These are phyloP conservation scores for Tokudaia tokunoshimensis DNA, from an alignment of 2,797 vertebrate genomes.

Conservation along the genomic window DNA sequence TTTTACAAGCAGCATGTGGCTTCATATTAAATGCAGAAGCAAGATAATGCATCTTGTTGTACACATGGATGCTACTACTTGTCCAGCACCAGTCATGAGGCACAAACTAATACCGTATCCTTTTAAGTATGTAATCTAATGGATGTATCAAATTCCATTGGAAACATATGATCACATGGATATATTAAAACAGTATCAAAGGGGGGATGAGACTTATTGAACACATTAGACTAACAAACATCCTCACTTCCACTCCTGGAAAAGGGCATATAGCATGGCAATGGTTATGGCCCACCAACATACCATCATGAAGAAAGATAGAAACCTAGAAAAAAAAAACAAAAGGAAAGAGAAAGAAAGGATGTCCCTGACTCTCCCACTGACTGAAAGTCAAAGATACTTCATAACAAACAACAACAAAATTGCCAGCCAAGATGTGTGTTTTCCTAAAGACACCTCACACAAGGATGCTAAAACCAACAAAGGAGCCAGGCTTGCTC, in stretches of 20 bases:
- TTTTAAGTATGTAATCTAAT: neutral
- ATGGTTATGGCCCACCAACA: neutral
- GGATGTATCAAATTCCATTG: neutral
- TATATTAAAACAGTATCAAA: neutral
- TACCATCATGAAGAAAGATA: neutral
- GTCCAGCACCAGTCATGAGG: neutral
- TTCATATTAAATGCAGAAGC: neutral
- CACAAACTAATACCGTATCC: neutral
- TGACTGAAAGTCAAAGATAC: neutral
- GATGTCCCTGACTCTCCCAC: neutral
- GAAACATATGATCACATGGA: neutral
- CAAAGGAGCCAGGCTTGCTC: neutral
- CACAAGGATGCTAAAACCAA: neutral
- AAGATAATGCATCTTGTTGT: neutral
- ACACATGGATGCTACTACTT: neutral
- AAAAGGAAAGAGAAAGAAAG: neutral
- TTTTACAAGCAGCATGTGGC: neutral
- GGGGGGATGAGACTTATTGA: neutral
- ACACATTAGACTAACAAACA: neutral
- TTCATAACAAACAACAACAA: neutral
- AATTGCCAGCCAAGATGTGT: neutral
- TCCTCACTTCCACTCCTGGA: neutral
- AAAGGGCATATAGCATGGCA: neutral
- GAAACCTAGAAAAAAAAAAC: neutral
- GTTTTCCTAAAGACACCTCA: neutral